A percentile compares a stretch with the other conserved stretches of the same genome.
These are phyloP conservation scores for Drosophila orosa DNA, from an alignment of 1,140 invertebrate species.

Conservation along the genomic window DNA sequence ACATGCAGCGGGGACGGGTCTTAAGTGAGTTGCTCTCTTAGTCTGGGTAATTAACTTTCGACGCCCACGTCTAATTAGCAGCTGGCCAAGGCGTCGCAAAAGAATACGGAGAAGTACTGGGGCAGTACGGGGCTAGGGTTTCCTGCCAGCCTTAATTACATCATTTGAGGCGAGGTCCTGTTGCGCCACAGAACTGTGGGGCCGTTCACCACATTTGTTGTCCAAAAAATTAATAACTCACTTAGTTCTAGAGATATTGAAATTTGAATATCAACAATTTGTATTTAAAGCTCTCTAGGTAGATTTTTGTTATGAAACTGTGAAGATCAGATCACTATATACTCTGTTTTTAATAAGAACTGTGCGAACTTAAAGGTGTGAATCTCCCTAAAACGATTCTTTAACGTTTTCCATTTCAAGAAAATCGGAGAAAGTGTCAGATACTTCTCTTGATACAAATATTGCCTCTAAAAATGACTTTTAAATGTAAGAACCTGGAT, in stretches of 20 bases:
- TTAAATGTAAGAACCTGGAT: no score
- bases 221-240: constrained; percentile 1
- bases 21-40: constrained; percentile 59
- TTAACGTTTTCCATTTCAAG: no score
- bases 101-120: constrained; percentile 2
- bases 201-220: not conserved
- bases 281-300: no score
- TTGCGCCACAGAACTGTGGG: constrained; percentile 47
- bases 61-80: constrained; percentile 77
- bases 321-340: no score
- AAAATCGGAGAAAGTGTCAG: no score
- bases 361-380: no score
- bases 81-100: constrained; percentile 35
- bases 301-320: no score
- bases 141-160: constrained; percentile 72
- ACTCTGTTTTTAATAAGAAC: no score
- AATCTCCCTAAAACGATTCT: no score
- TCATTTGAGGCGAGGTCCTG: constrained; percentile 74
- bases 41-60: constrained; percentile 75
- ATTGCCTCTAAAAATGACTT: no score
- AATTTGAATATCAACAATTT: not conserved
- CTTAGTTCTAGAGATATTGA: not conserved
- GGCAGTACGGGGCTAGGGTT: constrained; percentile 4
- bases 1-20: constrained; percentile 27
- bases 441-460: no score